phyloP scores from a whole-genome alignment of 1,140 invertebrate species.

The Augochlora pura region DNA sequence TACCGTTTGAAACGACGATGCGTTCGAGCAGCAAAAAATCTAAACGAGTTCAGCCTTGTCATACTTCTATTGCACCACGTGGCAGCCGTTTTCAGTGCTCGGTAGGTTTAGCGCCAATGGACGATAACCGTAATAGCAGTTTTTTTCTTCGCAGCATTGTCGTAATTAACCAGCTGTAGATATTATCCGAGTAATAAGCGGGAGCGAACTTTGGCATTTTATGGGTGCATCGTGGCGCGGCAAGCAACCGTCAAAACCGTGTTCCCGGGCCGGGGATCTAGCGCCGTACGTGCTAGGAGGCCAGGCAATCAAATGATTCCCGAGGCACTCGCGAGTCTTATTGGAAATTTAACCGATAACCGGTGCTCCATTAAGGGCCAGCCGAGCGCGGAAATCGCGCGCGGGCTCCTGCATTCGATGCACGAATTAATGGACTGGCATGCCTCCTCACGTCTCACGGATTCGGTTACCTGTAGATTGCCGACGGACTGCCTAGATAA shows the following conservation, averaged over 20 bases:
- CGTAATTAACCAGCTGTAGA: too few relatives aligned
- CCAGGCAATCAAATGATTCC: constrained; percentile 19
- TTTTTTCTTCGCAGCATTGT: too few relatives aligned
- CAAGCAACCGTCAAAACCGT: constrained; percentile 53
- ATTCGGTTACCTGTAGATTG: constrained; percentile 47
- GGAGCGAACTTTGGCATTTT: constrained; percentile 57
- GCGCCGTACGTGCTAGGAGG: neutral
- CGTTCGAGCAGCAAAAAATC: too few relatives aligned
- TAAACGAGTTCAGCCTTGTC: too few relatives aligned
- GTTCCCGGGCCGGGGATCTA: constrained; percentile 7
- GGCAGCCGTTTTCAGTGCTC: too few relatives aligned
- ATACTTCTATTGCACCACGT: too few relatives aligned
- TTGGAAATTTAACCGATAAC: constrained; percentile 66
- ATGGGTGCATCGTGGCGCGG: constrained; percentile 34
- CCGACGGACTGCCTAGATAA: neutral
- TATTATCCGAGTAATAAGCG: neutral
- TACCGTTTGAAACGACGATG: too few relatives aligned
- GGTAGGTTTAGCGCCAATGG: too few relatives aligned
- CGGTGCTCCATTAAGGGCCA: constrained; percentile 59
- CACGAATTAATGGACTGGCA: constrained; percentile 60
- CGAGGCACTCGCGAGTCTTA: constrained; percentile 49
- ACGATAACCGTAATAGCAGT: too few relatives aligned
- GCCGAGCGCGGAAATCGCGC: constrained; percentile 32
- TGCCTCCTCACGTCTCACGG: constrained; percentile 55
- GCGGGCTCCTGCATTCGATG: constrained; percentile 50